Evolutionary conservation across 2,888 invertebrate genomes (phyloP).

Genomic region (Drosophila paracracens): DNA sequence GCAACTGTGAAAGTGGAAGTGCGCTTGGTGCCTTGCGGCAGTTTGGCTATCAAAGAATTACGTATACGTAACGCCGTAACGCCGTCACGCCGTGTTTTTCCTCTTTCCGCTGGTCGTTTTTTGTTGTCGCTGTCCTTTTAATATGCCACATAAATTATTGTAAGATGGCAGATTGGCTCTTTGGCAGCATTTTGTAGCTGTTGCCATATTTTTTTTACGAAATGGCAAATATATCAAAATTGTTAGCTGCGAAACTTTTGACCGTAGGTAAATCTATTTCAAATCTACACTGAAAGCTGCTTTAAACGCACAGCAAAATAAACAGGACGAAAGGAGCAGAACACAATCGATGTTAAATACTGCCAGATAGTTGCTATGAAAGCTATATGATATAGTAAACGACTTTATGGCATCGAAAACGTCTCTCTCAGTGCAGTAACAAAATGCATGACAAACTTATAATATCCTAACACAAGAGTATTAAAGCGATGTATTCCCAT

Average conservation of each 20-base stretch:
- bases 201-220: slow-evolving; percentile 3
- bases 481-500: slow-evolving; percentile 2
- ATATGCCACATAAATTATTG: slow-evolving; percentile 79
- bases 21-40: slow-evolving; percentile 38
- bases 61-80: slow-evolving; percentile 73
- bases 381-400: background rate
- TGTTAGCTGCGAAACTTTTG: slow-evolving; percentile 65
- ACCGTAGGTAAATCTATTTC: slow-evolving; percentile 49
- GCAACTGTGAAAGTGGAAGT: slow-evolving; percentile 17
- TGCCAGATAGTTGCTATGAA: background rate
- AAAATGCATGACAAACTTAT: background rate
- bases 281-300: slow-evolving; percentile 36
- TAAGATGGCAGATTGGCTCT: slow-evolving; percentile 78
- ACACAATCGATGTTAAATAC: background rate
- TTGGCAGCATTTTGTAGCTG: slow-evolving; percentile 71
- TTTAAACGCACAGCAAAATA: slow-evolving; percentile 32
- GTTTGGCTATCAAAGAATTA: slow-evolving; percentile 76
- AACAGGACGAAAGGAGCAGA: background rate
- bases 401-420: background rate
- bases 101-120: slow-evolving; percentile 23
- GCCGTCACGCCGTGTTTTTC: slow-evolving; percentile 48
- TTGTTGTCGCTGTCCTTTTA: slow-evolving; percentile 76
- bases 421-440: background rate
- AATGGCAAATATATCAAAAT: slow-evolving; percentile 58
- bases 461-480: background rate